Base-by-base conservation (phyloP, 2,797 vertebrate genomes). In the Rhadinocentrus ornatus region DNA sequence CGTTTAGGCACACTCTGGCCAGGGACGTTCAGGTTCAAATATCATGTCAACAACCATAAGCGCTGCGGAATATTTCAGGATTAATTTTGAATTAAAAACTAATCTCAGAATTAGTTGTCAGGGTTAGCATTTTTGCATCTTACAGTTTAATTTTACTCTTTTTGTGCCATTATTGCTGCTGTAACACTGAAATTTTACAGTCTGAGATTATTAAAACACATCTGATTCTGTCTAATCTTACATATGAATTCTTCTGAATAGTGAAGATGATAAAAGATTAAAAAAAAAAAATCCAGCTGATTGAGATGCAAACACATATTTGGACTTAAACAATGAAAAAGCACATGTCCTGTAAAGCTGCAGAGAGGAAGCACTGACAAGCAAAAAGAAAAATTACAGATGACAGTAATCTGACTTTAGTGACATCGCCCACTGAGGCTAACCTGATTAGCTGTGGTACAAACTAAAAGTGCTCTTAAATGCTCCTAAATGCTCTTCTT, bases 331-430 rank as follows among this genome's bases (percentile, higher is more conserved):
- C 8, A 29, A 39, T 2, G 4, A 26, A 13, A 15, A 8, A 2
- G 35, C 12, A 53, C 50, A 11, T 15, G 5, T 5, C 24, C 2
- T 27, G 52, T 54, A 54, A 27, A 16, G 52, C 52, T 54, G 13
- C 53, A 20, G 53, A 31, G 15, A 29, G 27, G 53, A 16, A 31
- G 27, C 31, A 9, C 15, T 55, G 50, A 22, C 6, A 0, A 27
- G 58, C 50, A 35, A 41, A 35, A 63, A 26, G 24, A 56, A 69
- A 55, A 59, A 55, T 75, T 34, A 66, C 54, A 61, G 29, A 53
- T 32, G 37, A 44, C 62, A 62, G 66, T 68, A 70, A 79, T 75
- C 77, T 74, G 10, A 16, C 44, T 15, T 73, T 76, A 72, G 69
- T 64, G 63, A n/a, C 50, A 55, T 71, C 73, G 73, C 16, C 58